Conservation (phyloP, 2,888 invertebrate genomes). For the Eumacrocentrus americanus region DNA sequence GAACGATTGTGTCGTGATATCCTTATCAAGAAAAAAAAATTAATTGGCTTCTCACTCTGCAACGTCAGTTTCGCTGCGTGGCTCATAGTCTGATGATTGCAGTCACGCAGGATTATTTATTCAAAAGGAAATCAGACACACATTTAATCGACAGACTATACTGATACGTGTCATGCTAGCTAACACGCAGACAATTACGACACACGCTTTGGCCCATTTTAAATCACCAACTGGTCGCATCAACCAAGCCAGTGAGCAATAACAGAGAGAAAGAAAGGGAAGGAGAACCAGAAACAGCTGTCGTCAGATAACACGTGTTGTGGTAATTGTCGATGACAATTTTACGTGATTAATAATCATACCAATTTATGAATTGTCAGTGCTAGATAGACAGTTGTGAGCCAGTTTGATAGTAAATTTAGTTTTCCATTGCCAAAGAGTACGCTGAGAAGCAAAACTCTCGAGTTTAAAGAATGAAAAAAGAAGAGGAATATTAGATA, state of each 20-base stretch:
- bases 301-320: conserved; percentile 24
- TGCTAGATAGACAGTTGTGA: no score
- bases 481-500: background rate
- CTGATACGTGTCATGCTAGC: conserved; percentile 41
- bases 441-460: no score
- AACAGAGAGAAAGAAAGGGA: no score
- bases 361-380: background rate
- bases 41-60: conserved; percentile 35
- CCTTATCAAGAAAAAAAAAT: no score
- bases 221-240: conserved; percentile 28
- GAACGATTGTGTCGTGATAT: background rate
- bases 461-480: background rate
- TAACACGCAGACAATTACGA: conserved; percentile 37
- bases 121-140: background rate
- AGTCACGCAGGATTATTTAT: background rate
- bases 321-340: background rate
- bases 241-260: background rate
- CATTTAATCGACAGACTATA: background rate
- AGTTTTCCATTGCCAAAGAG: no score
- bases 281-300: conserved; percentile 27
- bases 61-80: conserved; percentile 33
- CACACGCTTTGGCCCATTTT: conserved; percentile 44
- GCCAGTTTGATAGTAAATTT: no score
- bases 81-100: conserved; percentile 28
- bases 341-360: background rate